A percentile compares a stretch with the other conserved stretches of the same genome.
These are phyloP conservation scores for Drosophila ogumai DNA, from an alignment of 1,140 invertebrate genomes.

Conservation along the genomic window DNA sequence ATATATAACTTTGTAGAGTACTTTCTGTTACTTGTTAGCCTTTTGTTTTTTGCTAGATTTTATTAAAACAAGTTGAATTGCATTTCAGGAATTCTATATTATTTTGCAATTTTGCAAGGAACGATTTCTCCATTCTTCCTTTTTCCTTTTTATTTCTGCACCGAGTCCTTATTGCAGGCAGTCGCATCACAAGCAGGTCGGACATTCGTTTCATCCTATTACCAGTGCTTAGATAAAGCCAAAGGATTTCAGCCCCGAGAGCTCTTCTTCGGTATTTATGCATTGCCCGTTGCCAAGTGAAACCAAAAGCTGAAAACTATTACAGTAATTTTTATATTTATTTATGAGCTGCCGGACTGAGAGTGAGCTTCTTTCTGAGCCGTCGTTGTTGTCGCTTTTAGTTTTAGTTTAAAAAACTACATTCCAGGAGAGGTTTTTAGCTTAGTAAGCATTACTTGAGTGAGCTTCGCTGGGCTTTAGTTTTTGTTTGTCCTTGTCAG, in stretches of 20 bases:
- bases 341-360: conserved; percentile 52
- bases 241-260: conserved; percentile 44
- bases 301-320: conserved; percentile 42
- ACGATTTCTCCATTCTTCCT: not conserved
- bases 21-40: not conserved
- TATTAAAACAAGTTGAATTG: conserved; percentile 1
- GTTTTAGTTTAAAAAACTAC: conserved; percentile 1
- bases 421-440: conserved; percentile 19
- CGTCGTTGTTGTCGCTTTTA: conserved; percentile 18
- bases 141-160: conserved; percentile 6
- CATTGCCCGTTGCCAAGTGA: conserved; percentile 49
- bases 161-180: conserved; percentile 7
- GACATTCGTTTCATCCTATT: conserved; percentile 47
- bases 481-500: not conserved
- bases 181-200: conserved; percentile 4
- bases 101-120: conserved; percentile 4
- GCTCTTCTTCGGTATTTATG: conserved; percentile 44
- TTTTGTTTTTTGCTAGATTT: not conserved
- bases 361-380: not conserved
- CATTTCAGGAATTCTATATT: too few relatives aligned
- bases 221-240: conserved; percentile 58
- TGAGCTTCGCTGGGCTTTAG: conserved; percentile 1
- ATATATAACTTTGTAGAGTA: not conserved
- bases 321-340: conserved; percentile 52
- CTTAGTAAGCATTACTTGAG: conserved; percentile 25